Evolutionary conservation across 2,113 vertebrate species (phyloP), one percentile per base, ranked within the genome.

Genomic region (Hippoglossus stenolepis): DNA sequence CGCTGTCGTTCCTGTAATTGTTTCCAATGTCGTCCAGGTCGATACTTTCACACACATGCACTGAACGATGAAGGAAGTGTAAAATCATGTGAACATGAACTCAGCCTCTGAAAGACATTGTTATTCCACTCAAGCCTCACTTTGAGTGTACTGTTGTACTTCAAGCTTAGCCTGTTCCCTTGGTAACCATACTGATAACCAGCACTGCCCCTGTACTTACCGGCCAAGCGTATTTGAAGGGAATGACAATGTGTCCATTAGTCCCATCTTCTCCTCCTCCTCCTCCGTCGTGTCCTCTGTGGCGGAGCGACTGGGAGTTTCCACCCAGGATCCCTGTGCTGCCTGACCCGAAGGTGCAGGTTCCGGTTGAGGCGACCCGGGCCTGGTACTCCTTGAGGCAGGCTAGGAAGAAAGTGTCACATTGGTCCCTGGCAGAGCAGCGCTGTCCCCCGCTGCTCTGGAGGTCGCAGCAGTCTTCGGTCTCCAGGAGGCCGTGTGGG

Each of bases 361-460:
- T 0, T 43, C 94, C 94, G 1, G 83, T 90, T 0, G 93, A 83
- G 4, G 65, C 20, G 5, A 95, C 93, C 12, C 95, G 93, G 49
- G 90, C 85, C 91, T 95, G 95, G 86, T 96, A 96, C 87, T 96
- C 95, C 91, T 95, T 95, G 28, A 96, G 93, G 73, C 95, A 96
- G 69, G 91, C 94, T n/a, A 84, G 91, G 80, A 96, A 95, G 75
- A 91, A 95, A 15, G 94, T 95, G 77, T 93, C 94, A 73, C 95
- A 96, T 47, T 93, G 93, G 76, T 93, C 92, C 64, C 68, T 70
- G 49, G 73, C 75, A 18, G 93, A 93, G 89, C 86, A 95, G 75
- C 43, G 91, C 72, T 91, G 89, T 17, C 87, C 92, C 49, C 79
- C 86, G 0, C 65, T 82, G 75, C 77, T 60, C 82, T 75, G 90